These are phyloP conservation scores for Magallana angulata DNA, from an alignment of 1,140 invertebrate genomes.

Conservation along the genomic window DNA sequence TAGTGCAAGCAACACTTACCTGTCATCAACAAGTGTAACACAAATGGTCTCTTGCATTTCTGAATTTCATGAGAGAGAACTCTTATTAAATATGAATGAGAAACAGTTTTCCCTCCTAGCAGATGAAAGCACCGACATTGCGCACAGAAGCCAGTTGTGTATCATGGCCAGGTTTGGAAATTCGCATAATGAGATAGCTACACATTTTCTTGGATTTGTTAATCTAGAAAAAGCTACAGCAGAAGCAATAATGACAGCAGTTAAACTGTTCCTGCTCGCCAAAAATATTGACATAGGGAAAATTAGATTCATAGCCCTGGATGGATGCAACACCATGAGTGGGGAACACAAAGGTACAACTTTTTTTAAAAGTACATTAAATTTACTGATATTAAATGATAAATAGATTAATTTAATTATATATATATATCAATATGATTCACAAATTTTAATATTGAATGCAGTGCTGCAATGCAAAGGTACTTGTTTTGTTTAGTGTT, in stretches of 20 bases:
- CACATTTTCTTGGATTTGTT: not conserved
- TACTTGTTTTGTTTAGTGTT: too few species aligned
- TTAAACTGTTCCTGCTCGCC: constrained; percentile 11
- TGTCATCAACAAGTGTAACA: constrained; percentile 43
- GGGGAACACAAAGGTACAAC: constrained; percentile 27
- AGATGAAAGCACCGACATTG: constrained; percentile 28
- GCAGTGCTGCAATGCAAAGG: too few species aligned
- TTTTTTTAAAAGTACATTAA: too few species aligned
- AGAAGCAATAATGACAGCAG: not conserved
- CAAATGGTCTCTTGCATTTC: constrained; percentile 34
- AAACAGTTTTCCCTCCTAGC: constrained; percentile 10
- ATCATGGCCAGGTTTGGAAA: not conserved
- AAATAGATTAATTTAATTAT: too few species aligned
- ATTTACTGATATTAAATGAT: too few species aligned
- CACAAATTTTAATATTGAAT: too few species aligned
- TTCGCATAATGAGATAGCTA: not conserved
- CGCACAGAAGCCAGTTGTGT: constrained; percentile 24
- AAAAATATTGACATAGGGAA: constrained; percentile 1
- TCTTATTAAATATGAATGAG: not conserved
- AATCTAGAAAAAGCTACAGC: constrained; percentile 3
- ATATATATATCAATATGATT: too few species aligned
- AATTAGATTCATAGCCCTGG: constrained; percentile 24
- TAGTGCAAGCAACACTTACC: not conserved
- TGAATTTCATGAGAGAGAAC: constrained; percentile 33
- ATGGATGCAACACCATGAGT: constrained; percentile 49